These are phyloP conservation scores for Accipiter virgatus DNA, from an alignment of 2,113 vertebrate species.

Conservation along the genomic window DNA sequence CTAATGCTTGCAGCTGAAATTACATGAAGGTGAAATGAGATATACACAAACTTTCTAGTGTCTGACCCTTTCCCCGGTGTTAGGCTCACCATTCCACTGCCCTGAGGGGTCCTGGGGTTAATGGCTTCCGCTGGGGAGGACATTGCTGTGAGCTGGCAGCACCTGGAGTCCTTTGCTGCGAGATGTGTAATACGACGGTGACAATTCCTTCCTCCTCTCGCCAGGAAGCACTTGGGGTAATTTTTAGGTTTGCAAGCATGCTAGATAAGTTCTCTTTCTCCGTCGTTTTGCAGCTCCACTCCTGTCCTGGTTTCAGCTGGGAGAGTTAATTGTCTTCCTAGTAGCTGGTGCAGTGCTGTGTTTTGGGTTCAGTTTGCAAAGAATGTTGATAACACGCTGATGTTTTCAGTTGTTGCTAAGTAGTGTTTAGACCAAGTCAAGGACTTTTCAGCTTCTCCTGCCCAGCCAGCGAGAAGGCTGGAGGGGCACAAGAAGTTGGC, in stretches of 20 bases:
- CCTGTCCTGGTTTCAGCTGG: too few species aligned
- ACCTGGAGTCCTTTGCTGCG: neutral
- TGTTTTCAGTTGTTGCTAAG: too few species aligned
- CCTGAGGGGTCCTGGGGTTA: neutral
- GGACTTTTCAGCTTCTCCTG: too few species aligned
- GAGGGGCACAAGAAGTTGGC: too few species aligned
- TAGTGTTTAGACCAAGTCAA: too few species aligned
- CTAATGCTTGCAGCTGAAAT: neutral
- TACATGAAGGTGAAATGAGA: neutral
- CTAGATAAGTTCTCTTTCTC: neutral
- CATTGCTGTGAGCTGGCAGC: neutral
- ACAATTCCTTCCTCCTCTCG: neutral
- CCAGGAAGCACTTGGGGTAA: neutral
- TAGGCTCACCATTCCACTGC: neutral
- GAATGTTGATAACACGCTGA: too few species aligned
- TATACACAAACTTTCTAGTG: neutral
- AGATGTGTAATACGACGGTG: accelerated
- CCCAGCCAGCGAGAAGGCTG: too few species aligned
- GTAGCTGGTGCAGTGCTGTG: too few species aligned
- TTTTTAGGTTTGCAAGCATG: neutral
- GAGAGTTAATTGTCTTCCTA: too few species aligned
- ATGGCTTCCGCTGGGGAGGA: neutral
- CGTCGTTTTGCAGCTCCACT: neutral
- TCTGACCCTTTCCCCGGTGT: neutral
- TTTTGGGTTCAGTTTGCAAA: too few species aligned